phyloP scores from a whole-genome alignment of 1,140 invertebrate species.

The Luehdorfia chinensis region DNA sequence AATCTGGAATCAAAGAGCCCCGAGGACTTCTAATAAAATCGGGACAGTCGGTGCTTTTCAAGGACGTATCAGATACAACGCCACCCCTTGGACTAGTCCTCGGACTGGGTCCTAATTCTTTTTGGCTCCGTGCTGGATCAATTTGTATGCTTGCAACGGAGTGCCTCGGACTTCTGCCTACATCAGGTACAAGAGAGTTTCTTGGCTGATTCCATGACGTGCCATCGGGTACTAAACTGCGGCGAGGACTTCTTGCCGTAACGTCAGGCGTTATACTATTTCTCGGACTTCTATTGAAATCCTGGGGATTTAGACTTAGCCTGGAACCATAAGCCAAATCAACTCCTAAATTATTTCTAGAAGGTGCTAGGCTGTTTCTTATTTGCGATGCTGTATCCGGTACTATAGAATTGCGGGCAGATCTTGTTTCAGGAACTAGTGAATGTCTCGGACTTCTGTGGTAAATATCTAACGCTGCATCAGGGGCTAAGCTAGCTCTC shows the following conservation, averaged over 20 bases:
- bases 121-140: slow-evolving; percentile 77
- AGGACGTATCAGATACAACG: slow-evolving; percentile 72
- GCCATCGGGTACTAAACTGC: slow-evolving; percentile 79
- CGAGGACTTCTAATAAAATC: slow-evolving; percentile 78
- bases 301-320: slow-evolving; percentile 77
- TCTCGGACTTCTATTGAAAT: slow-evolving; percentile 80
- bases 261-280: slow-evolving; percentile 80
- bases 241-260: slow-evolving; percentile 76
- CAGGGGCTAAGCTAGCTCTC: slow-evolving; percentile 80
- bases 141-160: slow-evolving; percentile 75
- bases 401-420: slow-evolving; percentile 79
- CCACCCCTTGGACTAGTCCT: slow-evolving; percentile 80
- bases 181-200: slow-evolving; percentile 66
- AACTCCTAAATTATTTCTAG: slow-evolving; percentile 80
- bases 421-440: slow-evolving; percentile 77
- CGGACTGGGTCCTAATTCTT: slow-evolving; percentile 78
- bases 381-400: slow-evolving; percentile 74
- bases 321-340: slow-evolving; percentile 74
- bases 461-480: slow-evolving; percentile 77
- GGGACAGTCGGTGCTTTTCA: slow-evolving; percentile 58
- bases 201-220: slow-evolving; percentile 73
- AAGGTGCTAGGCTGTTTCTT: slow-evolving; percentile 75
- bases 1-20: slow-evolving; percentile 79
- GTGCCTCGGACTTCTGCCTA: slow-evolving; percentile 78
- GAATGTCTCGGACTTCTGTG: slow-evolving; percentile 81